A percentile compares a stretch with the other conserved stretches of the same genome.
Evolutionary conservation across 1,140 invertebrate genomes (phyloP).

Genomic region (Aporrectodea caliginosa): DNA sequence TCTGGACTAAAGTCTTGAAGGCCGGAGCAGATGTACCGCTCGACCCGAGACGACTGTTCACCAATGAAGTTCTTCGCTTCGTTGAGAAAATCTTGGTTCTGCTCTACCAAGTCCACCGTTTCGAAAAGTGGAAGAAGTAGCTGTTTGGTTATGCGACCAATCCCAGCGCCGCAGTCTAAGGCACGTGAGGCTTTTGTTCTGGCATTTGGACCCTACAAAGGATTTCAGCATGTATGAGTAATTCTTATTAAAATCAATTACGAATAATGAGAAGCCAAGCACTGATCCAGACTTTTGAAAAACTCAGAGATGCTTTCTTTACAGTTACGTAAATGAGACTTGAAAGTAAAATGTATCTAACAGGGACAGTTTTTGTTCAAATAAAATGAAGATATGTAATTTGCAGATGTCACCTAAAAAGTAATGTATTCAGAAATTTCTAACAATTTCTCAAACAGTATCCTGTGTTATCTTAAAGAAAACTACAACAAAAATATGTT

Average conservation of each 20-base stretch:
- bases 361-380: not conserved
- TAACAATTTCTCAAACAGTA: too few species aligned
- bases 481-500: too few species aligned
- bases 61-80: constrained; percentile 63
- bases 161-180: constrained; percentile 94
- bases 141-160: constrained; percentile 88
- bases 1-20: constrained; percentile 75
- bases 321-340: not conserved
- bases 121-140: constrained; percentile 79
- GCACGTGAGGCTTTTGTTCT: constrained; percentile 62
- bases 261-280: not conserved
- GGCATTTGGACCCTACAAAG: constrained; percentile 44
- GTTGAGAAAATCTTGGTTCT: constrained; percentile 80
- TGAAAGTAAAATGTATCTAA: not conserved
- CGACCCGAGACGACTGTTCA: constrained; percentile 43
- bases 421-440: too few species aligned
- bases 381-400: too few species aligned
- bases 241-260: not conserved
- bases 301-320: not conserved
- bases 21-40: constrained; percentile 45
- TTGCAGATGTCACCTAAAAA: too few species aligned
- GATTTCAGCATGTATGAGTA: not conserved
- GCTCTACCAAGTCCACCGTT: constrained; percentile 89
- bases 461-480: too few species aligned
- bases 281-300: not conserved